Evolutionary conservation across 2,113 vertebrate species (phyloP).

Genomic region (Glareola pratincola): DNA sequence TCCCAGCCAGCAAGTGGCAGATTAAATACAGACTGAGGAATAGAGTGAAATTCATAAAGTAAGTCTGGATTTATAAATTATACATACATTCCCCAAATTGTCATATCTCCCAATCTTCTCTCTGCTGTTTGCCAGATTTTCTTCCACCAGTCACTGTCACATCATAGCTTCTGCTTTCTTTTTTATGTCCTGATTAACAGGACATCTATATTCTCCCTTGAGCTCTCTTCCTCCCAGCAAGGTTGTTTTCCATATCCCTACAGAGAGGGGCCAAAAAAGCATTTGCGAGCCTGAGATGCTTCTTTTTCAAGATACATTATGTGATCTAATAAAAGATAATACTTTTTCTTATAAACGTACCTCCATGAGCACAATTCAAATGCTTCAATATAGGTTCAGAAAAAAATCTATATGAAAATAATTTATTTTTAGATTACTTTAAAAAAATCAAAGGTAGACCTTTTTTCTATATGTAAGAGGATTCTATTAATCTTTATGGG

Average conservation of each 20-base stretch:
- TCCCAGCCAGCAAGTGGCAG: not conserved
- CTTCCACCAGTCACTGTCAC: constrained; percentile 61
- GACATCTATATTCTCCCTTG: constrained; percentile 62
- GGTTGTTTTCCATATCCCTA: constrained; percentile 22
- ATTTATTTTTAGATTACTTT: not conserved
- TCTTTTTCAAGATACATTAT: constrained; percentile 7
- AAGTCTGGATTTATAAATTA: constrained; percentile 57
- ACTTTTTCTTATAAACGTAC: not conserved
- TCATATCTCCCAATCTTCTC: constrained; percentile 6
- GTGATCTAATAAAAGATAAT: constrained; percentile 24
- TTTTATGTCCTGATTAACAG: constrained; percentile 64
- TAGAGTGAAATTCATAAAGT: constrained; percentile 36
- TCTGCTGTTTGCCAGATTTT: constrained; percentile 41
- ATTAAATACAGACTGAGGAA: not conserved
- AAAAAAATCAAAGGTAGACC: not conserved
- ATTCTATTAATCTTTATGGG: not conserved
- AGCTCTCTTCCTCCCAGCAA: constrained; percentile 47
- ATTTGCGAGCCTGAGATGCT: not conserved
- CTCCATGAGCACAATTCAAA: not conserved
- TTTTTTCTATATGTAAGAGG: not conserved
- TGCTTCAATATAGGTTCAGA: not conserved
- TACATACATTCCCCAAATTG: constrained; percentile 35
- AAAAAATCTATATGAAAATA: not conserved
- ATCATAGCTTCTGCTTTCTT: constrained; percentile 39
- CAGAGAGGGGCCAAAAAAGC: constrained; percentile 4